Evolutionary conservation across 2,113 vertebrate species (phyloP).

Genomic region (Phrynosoma blainvillii): DNA sequence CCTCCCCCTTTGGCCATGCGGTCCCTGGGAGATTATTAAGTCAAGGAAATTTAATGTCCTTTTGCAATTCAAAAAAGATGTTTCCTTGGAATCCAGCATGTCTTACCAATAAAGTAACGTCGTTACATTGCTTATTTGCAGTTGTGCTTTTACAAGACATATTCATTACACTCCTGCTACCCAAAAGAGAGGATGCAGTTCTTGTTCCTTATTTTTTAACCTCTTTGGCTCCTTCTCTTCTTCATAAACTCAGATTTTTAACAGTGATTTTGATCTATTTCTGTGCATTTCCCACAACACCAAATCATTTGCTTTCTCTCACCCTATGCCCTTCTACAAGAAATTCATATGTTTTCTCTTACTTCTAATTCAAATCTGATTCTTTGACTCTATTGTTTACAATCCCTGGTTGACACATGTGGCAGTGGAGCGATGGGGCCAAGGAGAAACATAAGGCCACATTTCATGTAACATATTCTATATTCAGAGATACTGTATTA

Average conservation of each 20-base stretch:
- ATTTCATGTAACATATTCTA: not conserved
- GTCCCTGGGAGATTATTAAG: too few species aligned
- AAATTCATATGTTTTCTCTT: not conserved
- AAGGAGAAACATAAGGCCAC: not conserved
- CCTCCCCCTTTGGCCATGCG: too few species aligned
- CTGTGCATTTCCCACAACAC: not conserved
- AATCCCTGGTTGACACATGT: not conserved
- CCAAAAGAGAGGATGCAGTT: not conserved
- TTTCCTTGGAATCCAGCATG: too few species aligned
- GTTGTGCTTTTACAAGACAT: too few species aligned
- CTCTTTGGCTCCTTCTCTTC: too few species aligned
- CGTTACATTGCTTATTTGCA: too few species aligned
- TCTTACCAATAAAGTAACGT: too few species aligned
- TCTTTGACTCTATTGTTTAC: not conserved
- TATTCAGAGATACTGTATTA: not conserved
- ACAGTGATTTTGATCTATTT: not conserved
- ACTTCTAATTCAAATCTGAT: not conserved
- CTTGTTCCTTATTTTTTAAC: not conserved
- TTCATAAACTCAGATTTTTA: not conserved
- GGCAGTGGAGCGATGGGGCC: too few species aligned
- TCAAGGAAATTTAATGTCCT: too few species aligned
- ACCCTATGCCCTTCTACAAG: not conserved
- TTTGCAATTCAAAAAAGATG: too few species aligned
- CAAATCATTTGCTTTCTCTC: not conserved
- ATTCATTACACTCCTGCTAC: too few species aligned